These are phyloP conservation scores for Chamaetylas fuelleborni DNA, from an alignment of 2,113 vertebrate species.

Conservation along the genomic window DNA sequence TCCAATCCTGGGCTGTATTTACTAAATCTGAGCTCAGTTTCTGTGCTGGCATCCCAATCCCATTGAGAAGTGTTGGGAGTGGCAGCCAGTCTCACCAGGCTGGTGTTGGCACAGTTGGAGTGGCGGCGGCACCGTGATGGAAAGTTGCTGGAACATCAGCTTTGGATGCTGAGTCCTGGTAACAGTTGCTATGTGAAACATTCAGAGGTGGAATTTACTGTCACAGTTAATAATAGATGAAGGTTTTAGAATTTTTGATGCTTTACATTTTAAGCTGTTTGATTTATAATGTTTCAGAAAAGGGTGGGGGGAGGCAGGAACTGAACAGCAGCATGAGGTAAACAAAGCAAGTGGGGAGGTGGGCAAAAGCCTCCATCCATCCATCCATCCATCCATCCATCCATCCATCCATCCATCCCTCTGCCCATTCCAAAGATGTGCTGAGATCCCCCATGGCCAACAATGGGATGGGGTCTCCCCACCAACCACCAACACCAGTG, in stretches of 20 bases:
- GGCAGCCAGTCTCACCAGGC: background rate
- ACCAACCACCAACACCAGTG: background rate
- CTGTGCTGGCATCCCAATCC: background rate
- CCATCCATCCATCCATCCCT: background rate
- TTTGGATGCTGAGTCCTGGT: slow-evolving; percentile 70
- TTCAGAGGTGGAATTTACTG: slow-evolving; percentile 80
- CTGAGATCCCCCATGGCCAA: background rate
- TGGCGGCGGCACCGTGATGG: accelerated
- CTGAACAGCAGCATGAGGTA: background rate
- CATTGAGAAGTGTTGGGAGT: background rate
- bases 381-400: background rate
- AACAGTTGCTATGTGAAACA: slow-evolving; percentile 83
- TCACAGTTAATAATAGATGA: slow-evolving; percentile 85
- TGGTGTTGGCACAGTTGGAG: background rate
- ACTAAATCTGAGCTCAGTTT: background rate
- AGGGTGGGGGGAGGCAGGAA: slow-evolving; percentile 10
- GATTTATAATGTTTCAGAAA: slow-evolving; percentile 77
- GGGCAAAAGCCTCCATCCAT: background rate
- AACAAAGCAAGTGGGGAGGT: background rate
- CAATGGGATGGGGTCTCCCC: background rate
- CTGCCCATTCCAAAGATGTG: accelerated
- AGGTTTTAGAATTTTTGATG: slow-evolving; percentile 81
- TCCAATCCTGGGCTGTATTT: background rate
- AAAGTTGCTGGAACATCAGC: slow-evolving; percentile 62
- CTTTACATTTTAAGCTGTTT: slow-evolving; percentile 80